Evolutionary conservation across 2,888 invertebrate species (phyloP), one percentile per base, ranked within the genome.

Genomic region (Drosophila sordidapex): DNA sequence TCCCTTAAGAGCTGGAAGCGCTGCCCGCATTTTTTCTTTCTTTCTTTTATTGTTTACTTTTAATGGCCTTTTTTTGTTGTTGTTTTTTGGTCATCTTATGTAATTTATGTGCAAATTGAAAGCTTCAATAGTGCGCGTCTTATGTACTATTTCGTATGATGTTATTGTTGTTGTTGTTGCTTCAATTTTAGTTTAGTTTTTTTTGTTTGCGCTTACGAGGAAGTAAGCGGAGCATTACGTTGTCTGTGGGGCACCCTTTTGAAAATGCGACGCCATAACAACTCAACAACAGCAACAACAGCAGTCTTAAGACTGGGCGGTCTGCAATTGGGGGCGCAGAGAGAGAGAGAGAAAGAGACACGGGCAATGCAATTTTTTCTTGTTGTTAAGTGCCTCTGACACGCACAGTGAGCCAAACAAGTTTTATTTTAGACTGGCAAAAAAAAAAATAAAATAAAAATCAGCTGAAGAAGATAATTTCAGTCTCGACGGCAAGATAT

Each of bases 31-130:
- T 31, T 53, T 38, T 48, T 62, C 29, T 48, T 27, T 48, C 21
- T 48, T 38, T 57, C 38, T 56, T 43, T 56, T 35, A 69, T 69
- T 36, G 60, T 67, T 70, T 0, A 57, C 35, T 58, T 67, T 79
- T 73, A 69, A 61, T 74, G 46, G 63, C 61, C 29, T 35, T 38
- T 57, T 67, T 48, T 56, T 54, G 60, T 49, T 43, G 46, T 35
- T 36, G 38, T 61, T 70, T 86, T 75, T 74, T 57, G 79, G 74
- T 58, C 75, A 76, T 60, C 81, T 89, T 86, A 86, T 86, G 85
- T 80, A 86, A 86, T 84, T 87, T 80, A 84, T 77, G 90, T 86
- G 90, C 88, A 86, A 86, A 86, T 89, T 87, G 90, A 86, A 89
- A 84, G 85, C 82, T 66, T 78, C 78, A 67, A 74, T 88, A 70